Percentiles rank a stretch among this genome's conserved stretches.
These are phyloP conservation scores for Pseudochirops corinnae DNA, from an alignment of 2,797 vertebrate species.

Conservation along the genomic window DNA sequence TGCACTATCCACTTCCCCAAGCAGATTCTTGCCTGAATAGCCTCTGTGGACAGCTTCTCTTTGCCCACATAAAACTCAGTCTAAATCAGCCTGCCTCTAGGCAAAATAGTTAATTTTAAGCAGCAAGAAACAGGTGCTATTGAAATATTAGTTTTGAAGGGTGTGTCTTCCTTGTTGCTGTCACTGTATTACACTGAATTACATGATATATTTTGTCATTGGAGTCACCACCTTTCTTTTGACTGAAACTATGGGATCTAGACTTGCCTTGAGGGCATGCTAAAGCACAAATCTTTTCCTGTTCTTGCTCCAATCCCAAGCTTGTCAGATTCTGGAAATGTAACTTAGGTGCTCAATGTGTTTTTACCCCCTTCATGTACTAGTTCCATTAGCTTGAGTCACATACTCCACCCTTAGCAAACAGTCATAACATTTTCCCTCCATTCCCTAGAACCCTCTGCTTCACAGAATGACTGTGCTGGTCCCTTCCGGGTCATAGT, in stretches of 20 bases:
- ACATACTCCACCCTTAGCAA: not conserved
- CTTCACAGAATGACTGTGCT: not conserved
- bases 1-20: not conserved
- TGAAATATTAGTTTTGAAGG: not conserved
- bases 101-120: not conserved
- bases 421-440: not conserved
- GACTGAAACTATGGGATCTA: not conserved
- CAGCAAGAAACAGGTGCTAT: not conserved
- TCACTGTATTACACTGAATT: not conserved
- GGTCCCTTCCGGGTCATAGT: not conserved
- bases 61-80: not conserved
- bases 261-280: not conserved
- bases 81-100: not conserved
- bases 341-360: slow-evolving; percentile 28
- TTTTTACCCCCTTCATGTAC: not conserved
- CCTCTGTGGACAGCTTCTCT: not conserved
- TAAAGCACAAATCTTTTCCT: not conserved
- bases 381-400: not conserved
- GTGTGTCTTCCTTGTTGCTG: not conserved
- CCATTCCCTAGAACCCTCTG: not conserved
- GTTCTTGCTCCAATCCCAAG: not conserved
- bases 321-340: not conserved
- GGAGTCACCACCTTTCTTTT: not conserved
- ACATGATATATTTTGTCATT: not conserved
- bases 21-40: not conserved